Conservation (phyloP, 2,888 invertebrate species). For the Brenthis ino region DNA sequence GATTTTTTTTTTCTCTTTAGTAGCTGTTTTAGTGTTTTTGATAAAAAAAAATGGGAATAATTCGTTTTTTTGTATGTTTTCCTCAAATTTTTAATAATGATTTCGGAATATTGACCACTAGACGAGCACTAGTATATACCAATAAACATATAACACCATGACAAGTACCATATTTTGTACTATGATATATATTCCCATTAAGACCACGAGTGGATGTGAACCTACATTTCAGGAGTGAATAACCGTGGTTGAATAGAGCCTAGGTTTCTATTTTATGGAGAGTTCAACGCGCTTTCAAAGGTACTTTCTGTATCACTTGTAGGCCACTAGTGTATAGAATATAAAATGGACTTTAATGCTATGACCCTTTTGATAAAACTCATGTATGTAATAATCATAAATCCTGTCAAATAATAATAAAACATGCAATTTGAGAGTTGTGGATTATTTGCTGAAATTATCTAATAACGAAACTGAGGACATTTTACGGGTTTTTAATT, state of each 20-base stretch:
- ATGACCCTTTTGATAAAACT: neutral
- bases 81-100: too few relatives aligned
- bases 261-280: neutral
- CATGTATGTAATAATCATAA: neutral
- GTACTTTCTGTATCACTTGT: slow-evolving; percentile 4
- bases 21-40: too few relatives aligned
- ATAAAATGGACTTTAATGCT: slow-evolving; percentile 6
- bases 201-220: neutral
- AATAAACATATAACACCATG: neutral
- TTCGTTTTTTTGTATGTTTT: too few relatives aligned
- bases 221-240: slow-evolving; percentile 1
- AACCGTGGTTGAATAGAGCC: neutral
- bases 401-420: neutral
- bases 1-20: too few relatives aligned
- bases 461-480: too few relatives aligned
- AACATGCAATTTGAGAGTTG: too few relatives aligned
- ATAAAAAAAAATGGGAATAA: too few relatives aligned
- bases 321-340: slow-evolving; percentile 1
- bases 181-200: neutral
- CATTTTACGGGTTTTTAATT: too few relatives aligned
- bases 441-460: too few relatives aligned
- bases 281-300: slow-evolving; percentile 18
- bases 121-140: too few relatives aligned
- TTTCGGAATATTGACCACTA: too few relatives aligned
- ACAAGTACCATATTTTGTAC: too few relatives aligned